A percentile compares a stretch with the other conserved stretches of the same genome.
Conservation (phyloP, 2,888 invertebrate genomes). For the Pristionchus maxplancki region DNA sequence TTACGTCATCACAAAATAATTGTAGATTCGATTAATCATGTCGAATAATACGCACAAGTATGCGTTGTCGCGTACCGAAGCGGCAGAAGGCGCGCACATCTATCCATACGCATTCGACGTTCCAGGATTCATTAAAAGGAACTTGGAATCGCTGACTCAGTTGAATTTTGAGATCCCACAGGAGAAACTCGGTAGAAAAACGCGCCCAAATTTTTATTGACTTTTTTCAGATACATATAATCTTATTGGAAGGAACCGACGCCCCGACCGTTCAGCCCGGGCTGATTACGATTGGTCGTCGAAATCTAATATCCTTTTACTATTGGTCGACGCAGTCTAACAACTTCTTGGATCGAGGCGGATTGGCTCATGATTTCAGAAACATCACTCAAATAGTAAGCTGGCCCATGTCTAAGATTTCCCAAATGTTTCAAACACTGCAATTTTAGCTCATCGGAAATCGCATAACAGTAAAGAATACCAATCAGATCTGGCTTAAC, state of each 20-base stretch:
- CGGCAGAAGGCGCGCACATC: too few relatives aligned
- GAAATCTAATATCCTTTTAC: background rate
- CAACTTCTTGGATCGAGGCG: background rate
- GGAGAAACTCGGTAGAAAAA: background rate
- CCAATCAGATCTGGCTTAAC: background rate
- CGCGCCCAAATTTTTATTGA: too few relatives aligned
- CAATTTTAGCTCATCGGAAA: background rate
- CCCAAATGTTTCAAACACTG: background rate
- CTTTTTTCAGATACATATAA: too few relatives aligned
- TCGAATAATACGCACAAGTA: background rate
- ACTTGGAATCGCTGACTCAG: background rate
- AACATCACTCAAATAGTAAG: background rate
- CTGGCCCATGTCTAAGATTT: too few relatives aligned
- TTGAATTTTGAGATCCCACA: background rate
- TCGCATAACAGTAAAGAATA: background rate
- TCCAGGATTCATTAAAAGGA: too few relatives aligned
- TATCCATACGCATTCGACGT: too few relatives aligned
- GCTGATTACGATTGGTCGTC: background rate
- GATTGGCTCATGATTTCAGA: background rate
- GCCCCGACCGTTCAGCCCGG: background rate
- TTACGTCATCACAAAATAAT: background rate
- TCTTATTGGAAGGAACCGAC: background rate
- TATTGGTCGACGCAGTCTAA: background rate
- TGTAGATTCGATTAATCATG: background rate
- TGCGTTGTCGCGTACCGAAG: background rate